phyloP scores from a whole-genome alignment of 2,797 vertebrate genomes.

The Adelosebastes latens region DNA sequence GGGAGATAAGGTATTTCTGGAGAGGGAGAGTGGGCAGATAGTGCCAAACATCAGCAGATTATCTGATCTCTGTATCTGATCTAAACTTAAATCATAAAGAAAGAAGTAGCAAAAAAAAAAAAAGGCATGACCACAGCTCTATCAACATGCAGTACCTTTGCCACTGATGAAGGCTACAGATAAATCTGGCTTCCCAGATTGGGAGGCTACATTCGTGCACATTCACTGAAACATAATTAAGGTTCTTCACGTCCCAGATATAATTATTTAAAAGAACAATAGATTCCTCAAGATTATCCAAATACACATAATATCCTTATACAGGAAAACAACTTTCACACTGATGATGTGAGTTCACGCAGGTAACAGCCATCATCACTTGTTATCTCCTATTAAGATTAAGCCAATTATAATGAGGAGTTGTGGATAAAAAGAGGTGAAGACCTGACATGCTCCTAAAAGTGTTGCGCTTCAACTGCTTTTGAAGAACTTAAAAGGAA shows the following conservation, averaged over 20 bases:
- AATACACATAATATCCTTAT: background rate
- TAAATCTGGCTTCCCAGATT: background rate
- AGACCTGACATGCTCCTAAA: background rate
- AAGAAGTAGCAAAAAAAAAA: background rate
- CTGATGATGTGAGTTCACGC: background rate
- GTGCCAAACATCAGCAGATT: slow-evolving; percentile 47
- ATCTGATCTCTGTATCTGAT: slow-evolving; percentile 57
- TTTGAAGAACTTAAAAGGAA: background rate
- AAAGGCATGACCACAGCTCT: background rate
- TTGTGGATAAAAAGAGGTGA: background rate
- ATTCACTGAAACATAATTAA: slow-evolving; percentile 15
- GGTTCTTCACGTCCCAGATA: slow-evolving; percentile 10
- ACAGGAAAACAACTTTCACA: background rate
- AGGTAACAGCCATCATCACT: background rate
- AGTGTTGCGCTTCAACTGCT: background rate
- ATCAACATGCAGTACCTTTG: background rate
- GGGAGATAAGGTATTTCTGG: slow-evolving; percentile 51
- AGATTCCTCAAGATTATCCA: background rate
- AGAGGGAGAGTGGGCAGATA: slow-evolving; percentile 22
- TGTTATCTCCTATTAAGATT: background rate
- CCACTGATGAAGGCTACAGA: background rate
- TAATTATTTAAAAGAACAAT: slow-evolving; percentile 18
- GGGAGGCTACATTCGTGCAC: background rate
- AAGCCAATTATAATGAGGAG: background rate
- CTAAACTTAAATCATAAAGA: slow-evolving; percentile 13